phyloP scores from a whole-genome alignment of 2,797 vertebrate species.

The Danio albolineatus region DNA sequence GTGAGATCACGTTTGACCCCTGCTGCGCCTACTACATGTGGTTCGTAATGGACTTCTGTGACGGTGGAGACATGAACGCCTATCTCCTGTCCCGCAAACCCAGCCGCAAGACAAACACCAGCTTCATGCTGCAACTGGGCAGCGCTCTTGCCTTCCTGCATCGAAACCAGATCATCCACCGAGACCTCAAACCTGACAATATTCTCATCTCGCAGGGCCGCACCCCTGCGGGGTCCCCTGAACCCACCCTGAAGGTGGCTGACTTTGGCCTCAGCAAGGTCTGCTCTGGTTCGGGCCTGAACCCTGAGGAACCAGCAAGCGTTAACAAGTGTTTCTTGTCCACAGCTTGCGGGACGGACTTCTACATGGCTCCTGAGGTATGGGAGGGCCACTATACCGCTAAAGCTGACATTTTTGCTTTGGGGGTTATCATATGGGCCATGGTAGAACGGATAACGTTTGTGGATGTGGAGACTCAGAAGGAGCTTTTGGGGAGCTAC shows the following conservation, averaged over 20 bases:
- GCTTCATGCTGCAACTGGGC: constrained; percentile 97
- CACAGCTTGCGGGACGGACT: constrained; percentile 94
- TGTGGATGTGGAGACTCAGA: constrained; percentile 92
- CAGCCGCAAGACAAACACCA: constrained; percentile 94
- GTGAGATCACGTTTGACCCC: constrained; percentile 94
- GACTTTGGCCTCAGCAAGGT: constrained; percentile 98
- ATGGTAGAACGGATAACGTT: constrained; percentile 98
- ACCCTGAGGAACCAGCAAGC: constrained; percentile 89
- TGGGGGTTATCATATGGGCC: constrained; percentile 97
- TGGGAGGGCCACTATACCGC: constrained; percentile 98
- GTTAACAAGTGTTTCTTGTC: constrained; percentile 97
- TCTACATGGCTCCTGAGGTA: constrained; percentile 98
- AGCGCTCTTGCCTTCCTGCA: constrained; percentile 96
- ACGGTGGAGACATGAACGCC: constrained; percentile 97
- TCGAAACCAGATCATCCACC: constrained; percentile 96
- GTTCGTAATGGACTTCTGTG: constrained; percentile 99
- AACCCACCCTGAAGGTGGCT: constrained; percentile 95
- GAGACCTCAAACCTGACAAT: constrained; percentile 98
- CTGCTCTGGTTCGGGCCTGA: constrained; percentile 90
- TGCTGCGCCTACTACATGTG: constrained; percentile 95
- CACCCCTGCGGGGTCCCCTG: constrained; percentile 78
- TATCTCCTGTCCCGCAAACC: constrained; percentile 94
- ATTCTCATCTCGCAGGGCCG: constrained; percentile 91
- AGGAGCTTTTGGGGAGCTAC: constrained; percentile 93
- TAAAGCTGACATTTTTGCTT: constrained; percentile 96